Conservation (phyloP, 2,888 invertebrate species). For the Carterocephalus palaemon region DNA sequence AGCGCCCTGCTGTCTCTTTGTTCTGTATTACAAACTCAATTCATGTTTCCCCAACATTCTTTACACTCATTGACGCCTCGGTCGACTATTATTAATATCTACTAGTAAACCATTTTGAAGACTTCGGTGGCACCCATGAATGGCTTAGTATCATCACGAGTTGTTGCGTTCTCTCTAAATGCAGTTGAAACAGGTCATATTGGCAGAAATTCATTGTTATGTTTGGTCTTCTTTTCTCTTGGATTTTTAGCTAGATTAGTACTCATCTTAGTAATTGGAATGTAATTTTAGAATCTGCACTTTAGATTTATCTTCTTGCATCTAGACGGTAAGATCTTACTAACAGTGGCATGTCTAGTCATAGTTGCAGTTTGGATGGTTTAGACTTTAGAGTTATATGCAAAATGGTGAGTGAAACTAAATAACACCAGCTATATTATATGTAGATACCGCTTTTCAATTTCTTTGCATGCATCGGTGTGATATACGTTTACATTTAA, state of each 20-base stretch:
- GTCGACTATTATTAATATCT: constrained; percentile 53
- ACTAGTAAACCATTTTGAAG: constrained; percentile 62
- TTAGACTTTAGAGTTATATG: constrained; percentile 6
- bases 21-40: constrained; percentile 25
- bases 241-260: constrained; percentile 61
- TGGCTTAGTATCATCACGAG: constrained; percentile 74
- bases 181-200: constrained; percentile 57
- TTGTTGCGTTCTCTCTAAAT: constrained; percentile 61
- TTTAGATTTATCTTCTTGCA: constrained; percentile 65
- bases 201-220: constrained; percentile 59
- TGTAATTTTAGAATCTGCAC: constrained; percentile 71
- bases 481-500: too few relatives aligned
- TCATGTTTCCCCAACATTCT: constrained; percentile 50
- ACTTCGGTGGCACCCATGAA: constrained; percentile 74
- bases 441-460: background rate
- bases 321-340: constrained; percentile 50
- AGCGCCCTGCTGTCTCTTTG: constrained; percentile 41
- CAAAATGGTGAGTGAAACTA: constrained; percentile 13
- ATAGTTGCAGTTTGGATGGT: constrained; percentile 31
- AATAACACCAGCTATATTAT: constrained; percentile 8
- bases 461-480: constrained; percentile 13
- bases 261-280: constrained; percentile 58
- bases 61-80: constrained; percentile 60
- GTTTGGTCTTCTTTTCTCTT: constrained; percentile 65
- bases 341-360: constrained; percentile 29